A percentile compares a stretch with the other conserved stretches of the same genome.
Evolutionary conservation across 2,888 invertebrate species (phyloP).

Genomic region (Eupithecia subumbrata): DNA sequence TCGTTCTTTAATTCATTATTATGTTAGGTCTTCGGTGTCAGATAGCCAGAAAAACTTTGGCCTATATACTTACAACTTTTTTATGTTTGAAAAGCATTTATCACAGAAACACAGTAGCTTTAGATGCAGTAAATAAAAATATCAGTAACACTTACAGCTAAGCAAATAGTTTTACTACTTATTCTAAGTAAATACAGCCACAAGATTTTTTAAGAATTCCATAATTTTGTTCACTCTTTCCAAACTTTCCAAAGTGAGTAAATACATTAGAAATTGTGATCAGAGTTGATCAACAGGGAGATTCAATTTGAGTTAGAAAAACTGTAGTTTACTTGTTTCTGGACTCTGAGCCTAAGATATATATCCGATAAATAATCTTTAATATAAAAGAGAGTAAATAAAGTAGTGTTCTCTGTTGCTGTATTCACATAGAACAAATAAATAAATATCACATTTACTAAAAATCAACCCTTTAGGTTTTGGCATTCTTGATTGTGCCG

Average conservation of each 20-base stretch:
- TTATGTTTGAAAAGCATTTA: background rate
- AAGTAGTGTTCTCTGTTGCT: background rate
- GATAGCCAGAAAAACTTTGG: background rate
- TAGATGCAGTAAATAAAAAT: constrained; percentile 35
- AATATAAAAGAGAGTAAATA: background rate
- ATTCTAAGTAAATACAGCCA: constrained; percentile 38
- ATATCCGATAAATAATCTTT: too few relatives aligned
- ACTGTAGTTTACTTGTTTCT: background rate
- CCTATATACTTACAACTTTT: background rate
- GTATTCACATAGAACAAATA: constrained; percentile 47
- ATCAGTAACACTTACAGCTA: constrained; percentile 57
- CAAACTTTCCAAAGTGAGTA: background rate
- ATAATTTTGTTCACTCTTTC: background rate
- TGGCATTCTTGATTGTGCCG: constrained; percentile 28
- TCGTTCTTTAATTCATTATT: too few relatives aligned
- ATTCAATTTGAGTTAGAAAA: background rate
- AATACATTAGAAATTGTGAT: background rate
- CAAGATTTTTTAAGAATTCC: background rate
- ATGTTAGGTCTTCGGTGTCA: background rate
- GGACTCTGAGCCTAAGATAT: too few relatives aligned
- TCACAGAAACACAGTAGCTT: constrained; percentile 31
- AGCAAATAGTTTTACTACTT: constrained; percentile 42
- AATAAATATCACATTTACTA: constrained; percentile 56
- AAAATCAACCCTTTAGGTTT: constrained; percentile 37
- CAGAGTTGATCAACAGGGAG: background rate